phyloP scores from a whole-genome alignment of 1,140 invertebrate genomes.

The Zophobas atratus region DNA sequence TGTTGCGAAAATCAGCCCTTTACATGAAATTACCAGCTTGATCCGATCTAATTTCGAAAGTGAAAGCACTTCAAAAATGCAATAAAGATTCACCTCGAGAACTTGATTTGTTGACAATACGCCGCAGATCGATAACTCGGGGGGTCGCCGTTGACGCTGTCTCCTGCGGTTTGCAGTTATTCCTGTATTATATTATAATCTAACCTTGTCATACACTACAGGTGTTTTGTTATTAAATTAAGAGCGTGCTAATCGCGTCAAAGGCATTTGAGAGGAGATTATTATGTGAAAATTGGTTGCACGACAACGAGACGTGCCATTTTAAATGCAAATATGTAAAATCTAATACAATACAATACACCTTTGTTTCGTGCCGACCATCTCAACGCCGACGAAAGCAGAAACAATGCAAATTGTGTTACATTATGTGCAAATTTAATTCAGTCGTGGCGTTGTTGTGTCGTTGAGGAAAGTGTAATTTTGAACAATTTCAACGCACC shows the following conservation, averaged over 20 bases:
- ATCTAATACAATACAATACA: constrained; percentile 41
- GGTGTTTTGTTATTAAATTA: background rate
- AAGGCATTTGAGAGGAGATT: constrained; percentile 22
- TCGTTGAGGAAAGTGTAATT: constrained; percentile 25
- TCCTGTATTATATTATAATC: too few relatives aligned
- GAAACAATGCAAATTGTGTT: constrained; percentile 39
- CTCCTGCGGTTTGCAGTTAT: too few relatives aligned
- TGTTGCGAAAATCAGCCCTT: too few relatives aligned
- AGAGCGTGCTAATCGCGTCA: constrained; percentile 1
- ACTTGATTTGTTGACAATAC: too few relatives aligned
- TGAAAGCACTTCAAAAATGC: too few relatives aligned
- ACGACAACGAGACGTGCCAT: constrained; percentile 23
- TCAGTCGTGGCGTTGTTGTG: constrained; percentile 17
- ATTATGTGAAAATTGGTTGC: constrained; percentile 30
- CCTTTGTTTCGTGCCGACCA: constrained; percentile 32
- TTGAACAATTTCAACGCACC: constrained; percentile 26
- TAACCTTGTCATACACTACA: background rate
- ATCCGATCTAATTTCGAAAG: too few relatives aligned
- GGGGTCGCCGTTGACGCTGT: too few relatives aligned
- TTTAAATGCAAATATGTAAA: constrained; percentile 42
- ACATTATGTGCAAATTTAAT: constrained; percentile 41
- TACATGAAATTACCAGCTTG: too few relatives aligned
- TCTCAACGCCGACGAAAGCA: constrained; percentile 36
- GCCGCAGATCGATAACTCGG: too few relatives aligned
- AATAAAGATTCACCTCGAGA: too few relatives aligned